Percentiles rank a stretch among this genome's conserved stretches.
Conservation (phyloP, 2,797 vertebrate species). For the Pipistrellus pygmaeus region DNA sequence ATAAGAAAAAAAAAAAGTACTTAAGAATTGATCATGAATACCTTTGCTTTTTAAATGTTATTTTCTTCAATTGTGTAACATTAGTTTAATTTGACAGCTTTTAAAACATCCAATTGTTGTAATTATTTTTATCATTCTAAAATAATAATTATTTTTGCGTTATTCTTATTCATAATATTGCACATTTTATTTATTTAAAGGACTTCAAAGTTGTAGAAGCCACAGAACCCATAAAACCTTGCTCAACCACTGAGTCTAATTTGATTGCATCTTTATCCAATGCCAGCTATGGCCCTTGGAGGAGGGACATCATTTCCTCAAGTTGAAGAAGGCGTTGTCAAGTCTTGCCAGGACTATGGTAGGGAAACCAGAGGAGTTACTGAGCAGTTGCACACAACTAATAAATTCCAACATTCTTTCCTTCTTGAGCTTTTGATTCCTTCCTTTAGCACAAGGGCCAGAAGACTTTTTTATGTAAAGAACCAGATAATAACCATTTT, state of each 20-base stretch:
- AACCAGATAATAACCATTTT: neutral
- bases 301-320: neutral
- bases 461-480: neutral
- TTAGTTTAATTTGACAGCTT: neutral
- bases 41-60: neutral
- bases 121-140: neutral
- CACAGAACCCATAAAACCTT: neutral
- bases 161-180: neutral
- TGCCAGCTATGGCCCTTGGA: neutral
- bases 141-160: neutral
- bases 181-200: neutral
- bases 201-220: neutral
- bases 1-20: neutral
- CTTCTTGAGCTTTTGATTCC: neutral
- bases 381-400: neutral
- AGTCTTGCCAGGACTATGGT: neutral
- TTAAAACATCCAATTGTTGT: neutral
- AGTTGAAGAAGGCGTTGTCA: neutral
- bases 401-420: neutral
- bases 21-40: neutral
- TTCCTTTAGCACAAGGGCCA: neutral
- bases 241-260: neutral
- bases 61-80: neutral
- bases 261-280: neutral
- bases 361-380: accelerated